phyloP scores from a whole-genome alignment of 2,797 vertebrate species.

The Clarias pachynema region DNA sequence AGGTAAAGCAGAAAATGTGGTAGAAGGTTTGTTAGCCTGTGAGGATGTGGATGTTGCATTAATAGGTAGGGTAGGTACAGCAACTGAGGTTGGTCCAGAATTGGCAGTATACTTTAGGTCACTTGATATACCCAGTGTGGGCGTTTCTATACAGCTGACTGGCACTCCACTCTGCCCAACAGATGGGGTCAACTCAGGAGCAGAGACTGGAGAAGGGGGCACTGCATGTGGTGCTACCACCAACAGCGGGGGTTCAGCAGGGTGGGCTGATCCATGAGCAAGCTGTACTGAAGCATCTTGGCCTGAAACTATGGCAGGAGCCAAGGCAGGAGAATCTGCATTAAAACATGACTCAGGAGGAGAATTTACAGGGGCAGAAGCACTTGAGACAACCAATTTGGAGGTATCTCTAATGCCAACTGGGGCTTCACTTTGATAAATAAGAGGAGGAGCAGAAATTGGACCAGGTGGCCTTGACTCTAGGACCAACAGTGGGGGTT shows the following conservation, averaged over 20 bases:
- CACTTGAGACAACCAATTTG: neutral
- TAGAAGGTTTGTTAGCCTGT: neutral
- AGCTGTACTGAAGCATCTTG: conserved; percentile 23
- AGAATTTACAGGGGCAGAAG: conserved; percentile 52
- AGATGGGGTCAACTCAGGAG: conserved; percentile 10
- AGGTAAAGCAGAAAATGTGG: conserved; percentile 7
- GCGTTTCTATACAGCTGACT: neutral
- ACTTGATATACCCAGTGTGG: conserved; percentile 13
- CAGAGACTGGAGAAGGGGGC: conserved; percentile 52
- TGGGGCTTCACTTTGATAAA: conserved; percentile 11
- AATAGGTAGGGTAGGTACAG: conserved; percentile 1
- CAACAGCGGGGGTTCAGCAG: conserved; percentile 34
- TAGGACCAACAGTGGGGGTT: conserved; percentile 22
- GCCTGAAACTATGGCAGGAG: conserved; percentile 23
- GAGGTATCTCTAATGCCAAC: neutral
- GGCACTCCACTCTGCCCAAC: conserved; percentile 1
- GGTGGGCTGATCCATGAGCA: conserved; percentile 15
- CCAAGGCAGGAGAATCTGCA: conserved; percentile 6
- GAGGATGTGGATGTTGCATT: neutral
- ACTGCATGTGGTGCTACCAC: conserved; percentile 36
- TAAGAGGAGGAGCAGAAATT: conserved; percentile 27
- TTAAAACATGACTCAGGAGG: conserved; percentile 45
- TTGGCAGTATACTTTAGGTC: neutral
- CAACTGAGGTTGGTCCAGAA: conserved; percentile 18
- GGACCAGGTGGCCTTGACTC: conserved; percentile 51